Evolutionary conservation across 2,113 vertebrate genomes (phyloP).

Genomic region (pig (Sus scrofa)): T2T-Sscrofa CM000819.6:80001501-80002000

Average conservation of each 20-base stretch:
- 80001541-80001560: neutral
- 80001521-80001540: slow-evolving; percentile 26
- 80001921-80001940: neutral
- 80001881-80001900: slow-evolving; percentile 43
- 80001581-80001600: neutral
- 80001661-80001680: slow-evolving; percentile 38
- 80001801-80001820: slow-evolving; percentile 35
- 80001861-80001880: slow-evolving; percentile 40
- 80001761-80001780: slow-evolving; percentile 8
- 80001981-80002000: slow-evolving; percentile 35
- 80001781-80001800: slow-evolving; percentile 36
- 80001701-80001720: neutral
- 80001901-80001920: slow-evolving; percentile 9
- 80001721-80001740: neutral
- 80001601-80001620: slow-evolving; percentile 21
- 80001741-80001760: slow-evolving; percentile 3
- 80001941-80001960: neutral
- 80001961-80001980: neutral
- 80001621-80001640: neutral
- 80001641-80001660: neutral
- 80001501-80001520: neutral
- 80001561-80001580: neutral
- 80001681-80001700: slow-evolving; percentile 45
- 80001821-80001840: neutral
- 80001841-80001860: slow-evolving; percentile 41